These are phyloP conservation scores for Lophotriccus pileatus DNA, from an alignment of 2,797 vertebrate genomes.

Conservation along the genomic window DNA sequence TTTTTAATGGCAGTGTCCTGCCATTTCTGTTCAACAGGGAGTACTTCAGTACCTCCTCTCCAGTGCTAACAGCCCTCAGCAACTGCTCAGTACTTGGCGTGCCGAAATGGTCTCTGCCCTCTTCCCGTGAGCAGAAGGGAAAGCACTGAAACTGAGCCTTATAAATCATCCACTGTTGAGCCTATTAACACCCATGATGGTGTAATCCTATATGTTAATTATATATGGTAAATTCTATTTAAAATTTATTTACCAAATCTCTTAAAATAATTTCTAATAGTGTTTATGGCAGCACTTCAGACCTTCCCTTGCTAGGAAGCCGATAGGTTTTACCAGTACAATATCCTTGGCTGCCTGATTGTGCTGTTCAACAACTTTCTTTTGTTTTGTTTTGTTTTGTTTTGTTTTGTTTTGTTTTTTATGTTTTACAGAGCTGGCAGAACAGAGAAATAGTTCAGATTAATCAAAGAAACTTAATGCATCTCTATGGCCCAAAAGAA, in stretches of 20 bases:
- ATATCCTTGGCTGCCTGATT: neutral
- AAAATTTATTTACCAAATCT: neutral
- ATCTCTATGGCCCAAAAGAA: conserved; percentile 5
- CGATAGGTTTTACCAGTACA: neutral
- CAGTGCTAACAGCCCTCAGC: neutral
- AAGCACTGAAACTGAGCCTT: neutral
- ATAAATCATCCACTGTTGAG: neutral
- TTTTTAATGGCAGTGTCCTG: neutral
- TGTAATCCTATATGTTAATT: neutral
- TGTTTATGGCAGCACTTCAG: neutral
- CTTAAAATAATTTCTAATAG: neutral
- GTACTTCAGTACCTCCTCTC: neutral
- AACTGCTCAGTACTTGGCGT: neutral
- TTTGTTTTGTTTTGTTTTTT: neutral
- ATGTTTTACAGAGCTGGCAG: neutral
- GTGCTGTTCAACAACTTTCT: neutral
- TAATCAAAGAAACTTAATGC: conserved; percentile 31
- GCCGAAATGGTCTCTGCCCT: neutral
- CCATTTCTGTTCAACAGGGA: neutral
- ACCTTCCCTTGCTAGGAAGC: neutral
- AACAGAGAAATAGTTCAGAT: neutral
- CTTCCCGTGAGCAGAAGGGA: neutral
- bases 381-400: neutral
- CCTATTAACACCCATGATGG: neutral
- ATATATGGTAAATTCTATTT: neutral